Percentiles rank a stretch among this genome's conserved stretches.
phyloP scores from a whole-genome alignment of 2,888 invertebrate species.

The Heliconius cydno region DNA sequence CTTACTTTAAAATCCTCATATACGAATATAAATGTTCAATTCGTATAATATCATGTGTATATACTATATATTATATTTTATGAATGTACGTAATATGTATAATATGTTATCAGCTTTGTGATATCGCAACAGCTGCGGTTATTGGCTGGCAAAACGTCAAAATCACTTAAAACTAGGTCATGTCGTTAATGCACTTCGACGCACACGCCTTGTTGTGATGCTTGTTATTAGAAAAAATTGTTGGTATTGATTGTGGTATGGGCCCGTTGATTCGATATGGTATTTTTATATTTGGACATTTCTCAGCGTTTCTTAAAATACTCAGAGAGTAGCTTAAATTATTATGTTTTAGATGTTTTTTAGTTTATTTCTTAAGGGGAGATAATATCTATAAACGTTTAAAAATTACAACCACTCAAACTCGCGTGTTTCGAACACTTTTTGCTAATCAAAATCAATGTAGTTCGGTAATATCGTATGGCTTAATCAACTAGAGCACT shows the following conservation, averaged over 20 bases:
- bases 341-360: too few relatives aligned
- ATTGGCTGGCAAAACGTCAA: constrained; percentile 49
- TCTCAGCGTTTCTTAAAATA: neutral
- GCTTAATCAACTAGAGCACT: neutral
- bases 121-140: constrained; percentile 46
- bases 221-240: constrained; percentile 3
- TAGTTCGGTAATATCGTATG: neutral
- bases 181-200: constrained; percentile 42
- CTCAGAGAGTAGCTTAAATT: neutral
- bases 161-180: constrained; percentile 47
- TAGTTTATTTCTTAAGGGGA: neutral
- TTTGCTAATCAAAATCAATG: neutral
- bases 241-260: neutral
- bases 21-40: too few relatives aligned
- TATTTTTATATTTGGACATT: neutral
- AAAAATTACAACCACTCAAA: neutral
- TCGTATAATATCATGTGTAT: neutral
- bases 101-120: constrained; percentile 41
- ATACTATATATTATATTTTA: neutral
- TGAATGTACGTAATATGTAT: constrained; percentile 31
- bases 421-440: too few relatives aligned
- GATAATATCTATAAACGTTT: neutral
- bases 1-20: too few relatives aligned
- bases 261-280: neutral
- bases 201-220: constrained; percentile 14